A percentile compares a stretch with the other conserved stretches of the same genome.
Conservation (phyloP, 1,140 invertebrate species). For the Calycopis cecrops region DNA sequence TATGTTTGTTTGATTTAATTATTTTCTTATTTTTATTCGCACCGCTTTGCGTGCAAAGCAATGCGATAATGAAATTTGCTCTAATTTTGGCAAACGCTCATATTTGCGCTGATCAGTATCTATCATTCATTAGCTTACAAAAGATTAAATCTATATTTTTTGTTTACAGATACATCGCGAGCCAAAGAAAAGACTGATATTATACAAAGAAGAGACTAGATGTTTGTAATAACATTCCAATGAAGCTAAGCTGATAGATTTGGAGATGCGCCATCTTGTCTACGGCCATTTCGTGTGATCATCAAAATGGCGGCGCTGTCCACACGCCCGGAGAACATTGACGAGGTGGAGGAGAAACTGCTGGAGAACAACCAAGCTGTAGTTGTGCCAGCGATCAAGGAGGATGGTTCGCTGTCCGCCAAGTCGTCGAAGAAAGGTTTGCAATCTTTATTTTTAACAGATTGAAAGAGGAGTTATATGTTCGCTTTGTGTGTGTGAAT, state of each 20-base stretch:
- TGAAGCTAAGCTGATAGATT: conserved; percentile 20
- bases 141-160: conserved; percentile 4
- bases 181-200: conserved; percentile 28
- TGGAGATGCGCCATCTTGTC: conserved; percentile 35
- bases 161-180: conserved; percentile 42
- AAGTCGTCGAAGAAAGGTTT: conserved; percentile 61
- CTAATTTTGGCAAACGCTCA: too few relatives aligned
- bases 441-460: not conserved
- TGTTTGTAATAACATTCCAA: conserved; percentile 47
- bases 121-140: too few relatives aligned
- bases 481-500: too few relatives aligned
- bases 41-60: too few relatives aligned
- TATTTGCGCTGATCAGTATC: too few relatives aligned
- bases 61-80: too few relatives aligned
- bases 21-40: too few relatives aligned
- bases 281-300: conserved; percentile 35
- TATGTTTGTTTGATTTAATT: too few relatives aligned
- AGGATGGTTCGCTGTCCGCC: conserved; percentile 35
- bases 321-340: conserved; percentile 35
- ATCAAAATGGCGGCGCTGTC: conserved; percentile 44
- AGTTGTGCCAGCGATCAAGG: conserved; percentile 30
- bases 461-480: too few relatives aligned
- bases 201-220: conserved; percentile 44
- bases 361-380: conserved; percentile 36
- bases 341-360: conserved; percentile 51